These are phyloP conservation scores for Atopsyche davidsoni DNA, from an alignment of 1,140 invertebrate species.

Conservation along the genomic window DNA sequence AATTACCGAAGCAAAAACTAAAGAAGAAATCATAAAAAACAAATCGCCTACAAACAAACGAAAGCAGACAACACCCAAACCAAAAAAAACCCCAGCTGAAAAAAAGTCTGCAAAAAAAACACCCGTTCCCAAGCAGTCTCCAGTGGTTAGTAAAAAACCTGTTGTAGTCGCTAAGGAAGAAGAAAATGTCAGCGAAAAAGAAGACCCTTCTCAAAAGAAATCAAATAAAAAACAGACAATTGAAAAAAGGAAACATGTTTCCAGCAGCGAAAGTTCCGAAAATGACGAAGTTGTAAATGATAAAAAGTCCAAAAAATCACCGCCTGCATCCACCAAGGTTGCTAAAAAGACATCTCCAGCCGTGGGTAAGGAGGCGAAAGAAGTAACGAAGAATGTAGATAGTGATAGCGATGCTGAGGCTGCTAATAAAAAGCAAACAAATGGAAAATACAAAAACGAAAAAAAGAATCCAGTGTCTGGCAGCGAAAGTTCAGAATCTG, in stretches of 20 bases:
- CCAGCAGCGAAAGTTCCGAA: too few species aligned
- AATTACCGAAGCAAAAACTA: slow-evolving; percentile 9
- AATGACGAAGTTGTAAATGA: too few species aligned
- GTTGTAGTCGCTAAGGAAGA: background rate
- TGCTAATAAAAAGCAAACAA: slow-evolving; percentile 4
- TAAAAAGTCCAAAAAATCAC: slow-evolving; percentile 10
- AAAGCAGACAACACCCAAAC: background rate
- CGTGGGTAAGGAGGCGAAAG: background rate
- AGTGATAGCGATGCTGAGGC: slow-evolving; percentile 19
- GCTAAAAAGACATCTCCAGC: background rate
- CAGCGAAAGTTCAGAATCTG: slow-evolving; percentile 13
- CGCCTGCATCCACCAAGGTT: background rate
- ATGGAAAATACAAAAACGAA: slow-evolving; percentile 7
- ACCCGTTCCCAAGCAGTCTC: too few species aligned
- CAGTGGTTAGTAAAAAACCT: background rate
- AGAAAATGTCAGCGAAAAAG: slow-evolving; percentile 2
- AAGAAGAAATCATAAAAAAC: background rate
- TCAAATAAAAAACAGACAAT: slow-evolving; percentile 18
- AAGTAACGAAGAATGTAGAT: slow-evolving; percentile 1
- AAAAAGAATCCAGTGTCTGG: slow-evolving; percentile 11
- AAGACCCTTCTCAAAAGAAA: slow-evolving; percentile 7
- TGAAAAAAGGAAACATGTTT: slow-evolving; percentile 31
- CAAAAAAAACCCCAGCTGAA: slow-evolving; percentile 5
- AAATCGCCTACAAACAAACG: background rate
- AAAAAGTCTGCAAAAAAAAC: background rate